Conservation (phyloP, 35 echinoderm and acorn worm genomes). For the Hemicentrotus pulcherrimus region DNA sequence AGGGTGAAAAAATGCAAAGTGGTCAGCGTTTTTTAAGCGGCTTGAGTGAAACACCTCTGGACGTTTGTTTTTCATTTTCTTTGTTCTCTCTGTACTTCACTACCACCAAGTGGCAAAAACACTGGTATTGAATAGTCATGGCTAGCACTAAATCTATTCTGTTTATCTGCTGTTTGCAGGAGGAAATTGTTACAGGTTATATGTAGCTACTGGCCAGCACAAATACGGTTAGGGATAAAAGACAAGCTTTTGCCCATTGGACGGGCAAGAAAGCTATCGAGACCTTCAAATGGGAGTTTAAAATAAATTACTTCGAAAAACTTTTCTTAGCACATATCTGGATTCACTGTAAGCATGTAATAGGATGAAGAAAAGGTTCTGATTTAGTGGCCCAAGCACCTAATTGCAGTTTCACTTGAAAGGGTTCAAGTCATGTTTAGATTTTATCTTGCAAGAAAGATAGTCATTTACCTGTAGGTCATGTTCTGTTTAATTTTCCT, state of each 20-base stretch:
- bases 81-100: not conserved
- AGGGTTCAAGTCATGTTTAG: not conserved
- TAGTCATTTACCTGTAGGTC: not conserved
- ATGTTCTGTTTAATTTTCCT: not conserved
- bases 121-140: not conserved
- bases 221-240: not conserved
- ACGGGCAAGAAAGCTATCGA: not conserved
- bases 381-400: not conserved
- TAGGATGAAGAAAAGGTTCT: not conserved
- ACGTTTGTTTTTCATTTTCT: not conserved
- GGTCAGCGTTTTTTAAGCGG: not conserved
- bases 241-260: not conserved
- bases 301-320: not conserved
- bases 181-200: not conserved
- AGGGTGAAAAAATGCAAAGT: not conserved
- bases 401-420: not conserved
- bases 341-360: not conserved
- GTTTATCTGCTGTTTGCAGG: not conserved
- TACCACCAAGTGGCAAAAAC: not conserved
- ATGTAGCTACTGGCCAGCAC: not conserved
- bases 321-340: not conserved
- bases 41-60: conserved; percentile 34
- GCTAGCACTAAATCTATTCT: not conserved
- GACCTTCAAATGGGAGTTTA: not conserved
- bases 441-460: not conserved